phyloP scores from a whole-genome alignment of 2,888 invertebrate species.

The Ennomos quercinarius region DNA sequence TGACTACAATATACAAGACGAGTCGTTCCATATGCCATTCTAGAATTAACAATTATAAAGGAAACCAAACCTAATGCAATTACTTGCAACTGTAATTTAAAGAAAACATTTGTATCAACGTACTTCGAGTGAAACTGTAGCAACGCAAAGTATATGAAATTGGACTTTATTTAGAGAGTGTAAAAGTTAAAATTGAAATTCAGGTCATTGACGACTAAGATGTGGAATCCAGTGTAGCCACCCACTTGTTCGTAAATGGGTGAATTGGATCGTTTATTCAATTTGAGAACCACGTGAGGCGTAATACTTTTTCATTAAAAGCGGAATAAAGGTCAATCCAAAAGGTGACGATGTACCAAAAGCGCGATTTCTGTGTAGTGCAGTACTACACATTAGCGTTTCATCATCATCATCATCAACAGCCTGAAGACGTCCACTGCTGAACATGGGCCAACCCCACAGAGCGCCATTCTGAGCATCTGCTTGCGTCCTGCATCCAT shows the following conservation, averaged over 20 bases:
- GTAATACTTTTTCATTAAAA: no score
- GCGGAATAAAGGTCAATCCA: no score
- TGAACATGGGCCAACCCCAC: no score
- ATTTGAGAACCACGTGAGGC: constrained; percentile 41
- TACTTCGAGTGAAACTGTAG: constrained; percentile 17
- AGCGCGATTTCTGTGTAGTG: no score
- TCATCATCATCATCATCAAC: no score
- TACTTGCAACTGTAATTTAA: constrained; percentile 41
- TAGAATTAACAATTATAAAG: constrained; percentile 37
- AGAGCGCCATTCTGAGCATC: no score
- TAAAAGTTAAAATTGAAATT: constrained; percentile 1
- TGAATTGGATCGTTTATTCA: constrained; percentile 57
- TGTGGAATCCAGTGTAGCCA: constrained; percentile 2
- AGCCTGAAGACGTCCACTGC: no score
- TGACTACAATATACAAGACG: no score
- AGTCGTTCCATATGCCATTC: constrained; percentile 2
- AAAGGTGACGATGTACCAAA: no score
- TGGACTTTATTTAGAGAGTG: constrained; percentile 5
- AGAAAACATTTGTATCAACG: constrained; percentile 35
- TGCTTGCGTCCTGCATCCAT: no score
- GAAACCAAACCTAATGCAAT: constrained; percentile 33
- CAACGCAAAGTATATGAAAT: background rate
- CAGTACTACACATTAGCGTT: no score
- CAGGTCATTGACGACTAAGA: background rate
- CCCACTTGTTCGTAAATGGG: constrained; percentile 50